Percentiles rank a stretch among this genome's conserved stretches.
phyloP scores from a whole-genome alignment of 2,797 vertebrate species.

The Xerus rutilus region DNA sequence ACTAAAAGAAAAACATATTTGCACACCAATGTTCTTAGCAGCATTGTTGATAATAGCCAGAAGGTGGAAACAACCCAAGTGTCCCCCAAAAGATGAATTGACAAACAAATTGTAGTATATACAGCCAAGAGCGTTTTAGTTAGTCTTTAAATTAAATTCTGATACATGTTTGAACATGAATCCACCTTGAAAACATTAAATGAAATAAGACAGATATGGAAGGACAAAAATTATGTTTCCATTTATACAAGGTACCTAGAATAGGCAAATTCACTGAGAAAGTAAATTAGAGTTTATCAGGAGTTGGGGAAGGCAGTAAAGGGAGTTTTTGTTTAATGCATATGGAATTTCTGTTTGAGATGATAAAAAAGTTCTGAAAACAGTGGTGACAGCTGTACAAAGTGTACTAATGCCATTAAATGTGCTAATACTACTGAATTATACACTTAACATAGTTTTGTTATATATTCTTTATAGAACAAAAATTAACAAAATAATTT shows the following conservation, averaged over 20 bases:
- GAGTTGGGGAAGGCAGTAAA: background rate
- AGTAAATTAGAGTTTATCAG: background rate
- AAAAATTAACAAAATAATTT: background rate
- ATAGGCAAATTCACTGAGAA: slow-evolving; percentile 53
- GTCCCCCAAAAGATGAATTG: background rate
- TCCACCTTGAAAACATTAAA: slow-evolving; percentile 21
- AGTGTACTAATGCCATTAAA: background rate
- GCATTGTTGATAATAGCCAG: background rate
- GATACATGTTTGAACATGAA: background rate
- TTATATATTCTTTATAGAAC: background rate
- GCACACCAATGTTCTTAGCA: background rate
- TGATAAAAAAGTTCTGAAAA: slow-evolving; percentile 3
- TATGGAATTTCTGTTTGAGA: background rate
- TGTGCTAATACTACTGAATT: slow-evolving; percentile 6
- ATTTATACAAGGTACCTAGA: background rate
- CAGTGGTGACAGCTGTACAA: background rate
- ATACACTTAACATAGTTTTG: background rate
- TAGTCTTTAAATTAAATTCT: slow-evolving; percentile 30
- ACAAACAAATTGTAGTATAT: background rate
- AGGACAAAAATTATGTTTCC: slow-evolving; percentile 14
- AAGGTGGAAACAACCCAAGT: slow-evolving; percentile 28
- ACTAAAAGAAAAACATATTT: background rate
- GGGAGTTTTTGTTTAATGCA: background rate
- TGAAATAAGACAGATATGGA: slow-evolving; percentile 19
- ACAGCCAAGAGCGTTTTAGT: background rate